Evolutionary conservation across 2,888 invertebrate genomes (phyloP).

Genomic region (Entomobrya multifasciata): DNA sequence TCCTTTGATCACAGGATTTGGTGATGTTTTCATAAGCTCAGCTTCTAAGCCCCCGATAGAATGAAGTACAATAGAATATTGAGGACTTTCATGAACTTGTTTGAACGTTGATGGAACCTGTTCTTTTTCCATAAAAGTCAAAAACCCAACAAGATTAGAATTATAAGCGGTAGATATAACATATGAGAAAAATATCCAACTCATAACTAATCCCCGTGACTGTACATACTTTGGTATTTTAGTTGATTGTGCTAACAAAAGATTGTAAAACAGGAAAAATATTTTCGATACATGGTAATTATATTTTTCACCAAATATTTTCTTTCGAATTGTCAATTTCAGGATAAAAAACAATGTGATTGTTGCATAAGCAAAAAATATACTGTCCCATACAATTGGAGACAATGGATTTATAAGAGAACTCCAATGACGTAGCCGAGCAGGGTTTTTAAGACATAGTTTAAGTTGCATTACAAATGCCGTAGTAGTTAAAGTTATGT

Average conservation of each 20-base stretch:
- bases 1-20: slow-evolving; percentile 33
- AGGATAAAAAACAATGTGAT: background rate
- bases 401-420: slow-evolving; percentile 44
- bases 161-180: slow-evolving; percentile 48
- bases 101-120: background rate
- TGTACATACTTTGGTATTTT: no score
- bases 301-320: background rate
- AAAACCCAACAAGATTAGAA: slow-evolving; percentile 33
- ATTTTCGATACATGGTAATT: background rate
- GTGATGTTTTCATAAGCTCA: slow-evolving; percentile 6
- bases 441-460: background rate
- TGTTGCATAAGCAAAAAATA: background rate
- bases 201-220: no score
- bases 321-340: background rate
- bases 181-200: slow-evolving; percentile 54
- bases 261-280: background rate
- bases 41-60: slow-evolving; percentile 42
- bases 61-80: slow-evolving; percentile 19
- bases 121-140: slow-evolving; percentile 38
- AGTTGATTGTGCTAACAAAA: no score
- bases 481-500: background rate
- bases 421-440: background rate
- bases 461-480: background rate
- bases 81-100: background rate
- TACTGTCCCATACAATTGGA: slow-evolving; percentile 27